Evolutionary conservation across 2,797 vertebrate genomes (phyloP), one percentile per base, ranked within the genome.

Genomic region (Percopsis omiscomaycus): DNA sequence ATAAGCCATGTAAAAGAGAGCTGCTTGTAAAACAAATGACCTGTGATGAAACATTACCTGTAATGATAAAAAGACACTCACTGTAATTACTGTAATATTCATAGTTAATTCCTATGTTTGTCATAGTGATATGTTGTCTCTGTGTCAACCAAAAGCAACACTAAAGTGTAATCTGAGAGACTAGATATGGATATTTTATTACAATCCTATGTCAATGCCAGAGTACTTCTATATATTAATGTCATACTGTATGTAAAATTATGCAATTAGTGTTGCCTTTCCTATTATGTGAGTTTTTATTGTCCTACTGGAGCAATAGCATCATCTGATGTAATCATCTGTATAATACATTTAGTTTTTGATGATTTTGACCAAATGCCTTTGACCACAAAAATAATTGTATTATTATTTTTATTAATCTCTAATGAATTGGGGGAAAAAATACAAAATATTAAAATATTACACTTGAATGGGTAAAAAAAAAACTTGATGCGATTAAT

Each of bases 381-480:
- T 70, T 73, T 70, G 85, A 67, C 13, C 85, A 90, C 52, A 83
- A 80, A 84, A 81, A 86, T 83, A 84, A 32, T 48, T 42, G 6
- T 42, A 42, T 42, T 42, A 10, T 42, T 6, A 42, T 42, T 42
- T 2, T 8, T 42, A 10, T 2, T 10, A 42, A 42, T 42, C 5
- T 6, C 6, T 8, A 9, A 9, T 42, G 37, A 42, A 42, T 2
- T 42, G 37, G 37, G 37, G 8, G 37, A 9, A 9, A 42, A 37
- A 44, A 42, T 50, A 32, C 37, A 29, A 11, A 9, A 61, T 14
- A 50, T 15, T 49, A 11, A 42, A 13, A 11, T 64, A 37, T 59
- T 47, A 16, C 30, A 15, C 30, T 46, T 32, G 45, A 29, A 13
- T 51, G 47, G 27, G 22, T 54, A 74, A 60, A 74, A 48, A 70